A percentile compares a stretch with the other conserved stretches of the same genome.
phyloP scores from a whole-genome alignment of 2,797 vertebrate species.

The Pangasius mekongensis region DNA sequence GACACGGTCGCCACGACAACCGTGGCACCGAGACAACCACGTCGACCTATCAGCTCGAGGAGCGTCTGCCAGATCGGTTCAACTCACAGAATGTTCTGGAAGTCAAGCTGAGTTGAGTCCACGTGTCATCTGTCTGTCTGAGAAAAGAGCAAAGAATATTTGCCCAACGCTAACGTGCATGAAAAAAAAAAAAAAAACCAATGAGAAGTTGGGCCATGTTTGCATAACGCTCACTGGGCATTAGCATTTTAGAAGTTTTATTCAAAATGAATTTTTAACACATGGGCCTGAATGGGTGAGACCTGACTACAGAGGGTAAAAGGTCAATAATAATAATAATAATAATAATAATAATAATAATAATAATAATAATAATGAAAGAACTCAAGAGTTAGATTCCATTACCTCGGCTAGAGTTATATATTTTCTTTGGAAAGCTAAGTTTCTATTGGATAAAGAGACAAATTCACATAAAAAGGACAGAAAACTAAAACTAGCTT shows the following conservation, averaged over 20 bases:
- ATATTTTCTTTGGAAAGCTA: not conserved
- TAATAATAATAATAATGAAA: not conserved
- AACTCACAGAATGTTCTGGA: conserved; percentile 35
- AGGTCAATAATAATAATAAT: not conserved
- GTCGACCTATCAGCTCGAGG: conserved; percentile 51
- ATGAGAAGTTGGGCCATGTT: not conserved
- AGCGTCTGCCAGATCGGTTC: conserved; percentile 41
- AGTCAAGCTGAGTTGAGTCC: conserved; percentile 44
- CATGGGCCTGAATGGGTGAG: not conserved
- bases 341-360: not conserved
- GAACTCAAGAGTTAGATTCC: too few species aligned
- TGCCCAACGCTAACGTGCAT: conserved; percentile 9
- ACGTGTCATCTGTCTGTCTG: conserved; percentile 42
- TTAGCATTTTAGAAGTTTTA: not conserved
- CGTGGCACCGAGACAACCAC: conserved; percentile 50
- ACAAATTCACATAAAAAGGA: not conserved
- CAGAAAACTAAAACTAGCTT: not conserved
- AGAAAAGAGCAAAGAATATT: conserved; percentile 38
- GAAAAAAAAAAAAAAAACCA: not conserved
- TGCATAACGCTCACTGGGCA: not conserved
- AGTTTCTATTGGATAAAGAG: not conserved
- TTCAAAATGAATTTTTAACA: not conserved
- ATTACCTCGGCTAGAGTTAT: too few species aligned
- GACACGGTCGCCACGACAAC: conserved; percentile 55
- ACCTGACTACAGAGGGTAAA: too few species aligned